Base-by-base conservation (phyloP, 2,797 vertebrate genomes). In the Pagetopsis macropterus region DNA sequence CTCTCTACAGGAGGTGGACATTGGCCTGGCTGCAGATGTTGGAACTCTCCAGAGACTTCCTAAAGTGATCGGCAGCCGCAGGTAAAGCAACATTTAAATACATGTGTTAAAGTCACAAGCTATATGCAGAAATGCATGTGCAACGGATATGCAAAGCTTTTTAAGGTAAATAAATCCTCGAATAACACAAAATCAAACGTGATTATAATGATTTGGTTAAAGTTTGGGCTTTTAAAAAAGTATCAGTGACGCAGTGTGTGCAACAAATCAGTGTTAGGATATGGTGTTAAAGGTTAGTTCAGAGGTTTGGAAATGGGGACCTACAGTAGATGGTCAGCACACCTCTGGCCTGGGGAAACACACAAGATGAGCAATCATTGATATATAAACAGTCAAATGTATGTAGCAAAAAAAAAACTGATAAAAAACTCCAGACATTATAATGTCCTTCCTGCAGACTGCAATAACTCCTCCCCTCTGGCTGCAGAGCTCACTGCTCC, bases 21-120 rank as follows among this genome's bases (percentile, higher is more conserved):
- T 97, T 0, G 96, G 97, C 33, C 78, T 97, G 19, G 97, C 97
- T 0, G 96, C 97, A 0, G 97, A 98, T 3, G 94, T 97, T 0
- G 97, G 96, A 10, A 96, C 95, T 0, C 88, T 98, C 1, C 97
- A 98, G 86, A 94, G 96, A 14, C 94, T 97, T 45, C 97, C 97
- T 0, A 96, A 91, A 80, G 86, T 97, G 70, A 94, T 97, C 1
- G 96, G 97, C 70, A 98, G 87, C 84, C 94, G 90, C 79, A 98
- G 97, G 97, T 97, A 74, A 84, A 72, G 3, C 0, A 0, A 0
- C 1, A 1, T 50, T 56, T 70, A 9, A 12, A 55, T 15, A 52
- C 21, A 56, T 27, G 27, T 27, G 31, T 31, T 40, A 16, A 54
- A 33, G 43, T 3, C 15, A 27, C 66, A 31, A 12, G 41, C 3